Evolutionary conservation across 2,888 invertebrate species (phyloP), one percentile per base, ranked within the genome.

Genomic region (Rhingia rostrata): DNA sequence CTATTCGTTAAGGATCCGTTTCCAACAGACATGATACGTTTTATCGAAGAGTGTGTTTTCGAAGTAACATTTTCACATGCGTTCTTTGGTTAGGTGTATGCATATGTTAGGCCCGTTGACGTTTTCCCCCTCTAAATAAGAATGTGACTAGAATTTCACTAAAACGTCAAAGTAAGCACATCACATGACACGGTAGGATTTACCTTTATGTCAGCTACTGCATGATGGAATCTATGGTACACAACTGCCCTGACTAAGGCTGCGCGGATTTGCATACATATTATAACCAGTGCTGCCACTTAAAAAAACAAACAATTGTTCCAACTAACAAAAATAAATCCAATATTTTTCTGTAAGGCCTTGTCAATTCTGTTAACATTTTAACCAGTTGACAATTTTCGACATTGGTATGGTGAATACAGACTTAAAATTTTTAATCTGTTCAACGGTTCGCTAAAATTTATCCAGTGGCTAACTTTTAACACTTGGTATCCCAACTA

Each of bases 161-260:
- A 33, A 14, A 63, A 51, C 10, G 30, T 49, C 37, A 39, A 45
- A 35, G 56, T 47, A 33, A 22, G 49, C 41, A 78, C 39, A 78
- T 56, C 14, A 9, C 5, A 12, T n/a, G 39, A 39, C 22, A 22
- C 22, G 22, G 22, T 2, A 22, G 22, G 69, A 41, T 67, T 64
- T 7, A 7, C 45, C 7, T 35, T 14, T 51, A 72, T 78, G 12
- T 58, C 78, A 47, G 64, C 64, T 43, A 22, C 53, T 14, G 22
- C 45, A 14, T 49, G 77, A 70, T 63, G 70, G 49, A 70, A 78
- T 72, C 49, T 43, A 64, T 78, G 56, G 49, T 56, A 78, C 64
- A 58, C 78, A 78, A 72, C 56, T 70, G 63, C 72, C 53, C 9
- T n/a, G n/a, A n/a, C n/a, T n/a, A n/a, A n/a, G n/a, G n/a, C n/a